Conservation (phyloP, 1,140 invertebrate species). For the Battus philenor region DNA sequence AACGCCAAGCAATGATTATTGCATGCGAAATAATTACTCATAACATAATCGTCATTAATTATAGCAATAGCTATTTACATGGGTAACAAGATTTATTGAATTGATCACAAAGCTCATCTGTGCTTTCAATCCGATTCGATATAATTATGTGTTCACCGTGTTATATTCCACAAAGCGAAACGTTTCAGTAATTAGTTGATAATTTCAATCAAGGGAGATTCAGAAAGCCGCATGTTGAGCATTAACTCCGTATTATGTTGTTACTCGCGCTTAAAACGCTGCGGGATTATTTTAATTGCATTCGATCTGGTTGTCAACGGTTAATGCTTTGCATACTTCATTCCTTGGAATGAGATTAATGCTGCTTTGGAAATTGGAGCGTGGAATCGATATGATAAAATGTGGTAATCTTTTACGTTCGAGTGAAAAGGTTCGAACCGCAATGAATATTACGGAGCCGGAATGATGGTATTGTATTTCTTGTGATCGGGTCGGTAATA, state of each 20-base stretch:
- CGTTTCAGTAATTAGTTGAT: constrained; percentile 13
- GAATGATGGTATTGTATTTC: constrained; percentile 48
- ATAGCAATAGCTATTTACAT: constrained; percentile 4
- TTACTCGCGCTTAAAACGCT: constrained; percentile 26
- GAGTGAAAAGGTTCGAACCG: constrained; percentile 18
- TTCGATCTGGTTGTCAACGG: constrained; percentile 28
- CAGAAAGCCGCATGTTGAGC: constrained; percentile 20
- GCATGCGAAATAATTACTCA: background rate
- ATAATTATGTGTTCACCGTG: constrained; percentile 8
- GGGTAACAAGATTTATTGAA: constrained; percentile 6
- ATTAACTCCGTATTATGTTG: constrained; percentile 36
- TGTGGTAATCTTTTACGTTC: background rate
- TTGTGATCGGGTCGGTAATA: constrained; percentile 55
- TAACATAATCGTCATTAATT: constrained; percentile 6
- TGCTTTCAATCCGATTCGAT: constrained; percentile 8
- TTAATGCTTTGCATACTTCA: background rate
- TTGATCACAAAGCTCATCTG: constrained; percentile 3
- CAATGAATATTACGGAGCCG: constrained; percentile 30
- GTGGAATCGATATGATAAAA: constrained; percentile 4
- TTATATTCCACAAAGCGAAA: constrained; percentile 14
- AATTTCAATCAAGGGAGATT: constrained; percentile 13
- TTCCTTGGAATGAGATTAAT: background rate
- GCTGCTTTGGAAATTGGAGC: constrained; percentile 1
- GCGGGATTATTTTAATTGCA: constrained; percentile 43
- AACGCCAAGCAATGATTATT: constrained; percentile 9